These are phyloP conservation scores for Torymus tubicola DNA, from an alignment of 2,888 invertebrate species.

Conservation along the genomic window DNA sequence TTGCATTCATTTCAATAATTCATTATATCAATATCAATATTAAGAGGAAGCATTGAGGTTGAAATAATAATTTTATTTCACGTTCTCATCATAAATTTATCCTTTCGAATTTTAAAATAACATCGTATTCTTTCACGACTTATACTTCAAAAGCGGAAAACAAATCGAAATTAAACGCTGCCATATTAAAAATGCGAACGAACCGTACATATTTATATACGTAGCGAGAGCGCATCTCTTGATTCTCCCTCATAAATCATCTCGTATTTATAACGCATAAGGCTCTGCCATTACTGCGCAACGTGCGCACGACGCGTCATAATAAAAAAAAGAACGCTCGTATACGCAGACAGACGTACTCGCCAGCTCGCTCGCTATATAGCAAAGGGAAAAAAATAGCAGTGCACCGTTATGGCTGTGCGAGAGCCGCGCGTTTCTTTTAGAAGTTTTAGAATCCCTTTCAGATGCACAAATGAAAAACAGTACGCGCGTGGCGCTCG, in stretches of 20 bases:
- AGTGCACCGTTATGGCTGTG: neutral
- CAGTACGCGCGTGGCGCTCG: conserved; percentile 8
- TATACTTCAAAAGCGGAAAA: too few relatives aligned
- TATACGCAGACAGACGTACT: too few relatives aligned
- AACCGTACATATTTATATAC: neutral
- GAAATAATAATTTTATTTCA: too few relatives aligned
- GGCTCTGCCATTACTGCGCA: too few relatives aligned
- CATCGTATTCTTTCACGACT: too few relatives aligned
- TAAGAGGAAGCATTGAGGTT: too few relatives aligned
- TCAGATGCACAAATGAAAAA: conserved; percentile 40
- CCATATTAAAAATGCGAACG: neutral
- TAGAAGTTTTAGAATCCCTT: conserved; percentile 36
- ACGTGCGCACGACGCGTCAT: neutral
- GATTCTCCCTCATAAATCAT: neutral
- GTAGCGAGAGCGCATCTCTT: neutral
- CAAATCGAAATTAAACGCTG: too few relatives aligned
- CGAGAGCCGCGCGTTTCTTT: neutral
- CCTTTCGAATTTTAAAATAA: too few relatives aligned
- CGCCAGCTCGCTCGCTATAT: too few relatives aligned
- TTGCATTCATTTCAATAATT: neutral
- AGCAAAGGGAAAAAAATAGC: conserved; percentile 7
- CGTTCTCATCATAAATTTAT: too few relatives aligned
- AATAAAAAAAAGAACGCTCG: neutral
- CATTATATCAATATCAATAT: neutral
- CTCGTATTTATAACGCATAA: neutral